Conservation (phyloP, 2,888 invertebrate species). For the Exocentrus adspersus region DNA sequence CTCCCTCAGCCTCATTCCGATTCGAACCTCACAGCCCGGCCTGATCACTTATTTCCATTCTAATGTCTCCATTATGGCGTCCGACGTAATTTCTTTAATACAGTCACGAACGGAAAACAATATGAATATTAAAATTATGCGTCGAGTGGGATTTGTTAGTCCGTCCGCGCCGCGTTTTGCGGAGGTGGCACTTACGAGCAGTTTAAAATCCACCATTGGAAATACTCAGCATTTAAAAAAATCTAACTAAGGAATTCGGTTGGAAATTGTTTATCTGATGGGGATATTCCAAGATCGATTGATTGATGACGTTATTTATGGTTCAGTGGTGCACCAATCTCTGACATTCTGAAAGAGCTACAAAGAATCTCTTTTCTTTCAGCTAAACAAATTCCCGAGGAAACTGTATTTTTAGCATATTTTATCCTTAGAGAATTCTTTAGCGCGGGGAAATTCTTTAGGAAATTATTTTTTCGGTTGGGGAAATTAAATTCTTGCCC, state of each 20-base stretch:
- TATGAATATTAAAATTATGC: constrained; percentile 41
- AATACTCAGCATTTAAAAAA: too few species aligned
- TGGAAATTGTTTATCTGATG: constrained; percentile 9
- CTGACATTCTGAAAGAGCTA: too few species aligned
- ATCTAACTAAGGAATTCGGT: constrained; percentile 19
- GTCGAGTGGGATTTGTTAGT: constrained; percentile 17
- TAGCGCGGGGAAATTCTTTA: too few species aligned
- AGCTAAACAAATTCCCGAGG: too few species aligned
- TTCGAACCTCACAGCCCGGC: constrained; percentile 31
- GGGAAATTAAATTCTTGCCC: too few species aligned
- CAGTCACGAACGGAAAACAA: constrained; percentile 42
- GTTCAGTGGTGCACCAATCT: too few species aligned
- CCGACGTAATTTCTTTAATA: constrained; percentile 40
- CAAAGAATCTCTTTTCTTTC: too few species aligned
- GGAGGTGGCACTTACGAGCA: constrained; percentile 16
- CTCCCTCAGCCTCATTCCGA: constrained; percentile 17
- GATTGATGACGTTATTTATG: too few species aligned
- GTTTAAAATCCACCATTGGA: constrained; percentile 6
- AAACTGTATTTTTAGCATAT: too few species aligned
- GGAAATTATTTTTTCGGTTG: too few species aligned
- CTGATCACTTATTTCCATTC: constrained; percentile 45
- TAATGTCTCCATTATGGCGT: constrained; percentile 46
- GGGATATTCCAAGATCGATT: too few species aligned
- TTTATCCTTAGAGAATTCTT: too few species aligned
- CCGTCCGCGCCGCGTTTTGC: constrained; percentile 19